These are phyloP conservation scores for Malthinus seriepunctatus DNA, from an alignment of 2,888 invertebrate genomes.

Conservation along the genomic window DNA sequence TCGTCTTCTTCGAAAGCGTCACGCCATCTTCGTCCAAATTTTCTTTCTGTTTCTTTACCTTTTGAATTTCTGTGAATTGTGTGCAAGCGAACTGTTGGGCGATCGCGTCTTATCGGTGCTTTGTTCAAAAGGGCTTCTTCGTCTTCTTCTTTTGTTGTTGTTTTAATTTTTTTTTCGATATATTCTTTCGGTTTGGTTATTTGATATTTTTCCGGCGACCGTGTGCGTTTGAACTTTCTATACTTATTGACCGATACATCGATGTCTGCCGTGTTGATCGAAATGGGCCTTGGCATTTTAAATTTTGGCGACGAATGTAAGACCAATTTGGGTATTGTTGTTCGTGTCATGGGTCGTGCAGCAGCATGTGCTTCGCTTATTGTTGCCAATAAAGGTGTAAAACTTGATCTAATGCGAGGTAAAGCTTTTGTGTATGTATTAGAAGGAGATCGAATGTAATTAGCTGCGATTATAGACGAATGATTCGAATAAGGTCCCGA, in stretches of 20 bases:
- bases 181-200: slow-evolving; percentile 20
- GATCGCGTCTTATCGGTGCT: slow-evolving; percentile 67
- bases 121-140: slow-evolving; percentile 43
- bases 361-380: slow-evolving; percentile 65
- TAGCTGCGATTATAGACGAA: slow-evolving; percentile 50
- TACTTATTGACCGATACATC: slow-evolving; percentile 77
- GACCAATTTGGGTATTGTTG: slow-evolving; percentile 60
- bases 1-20: slow-evolving; percentile 65
- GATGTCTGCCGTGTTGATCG: slow-evolving; percentile 83
- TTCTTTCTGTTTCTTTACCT: slow-evolving; percentile 42
- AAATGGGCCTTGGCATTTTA: slow-evolving; percentile 65
- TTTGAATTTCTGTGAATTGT: slow-evolving; percentile 57
- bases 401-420: slow-evolving; percentile 56
- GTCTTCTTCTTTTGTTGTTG: slow-evolving; percentile 56
- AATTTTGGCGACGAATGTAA: slow-evolving; percentile 55
- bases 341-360: slow-evolving; percentile 54
- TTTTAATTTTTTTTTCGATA: slow-evolving; percentile 23
- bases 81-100: slow-evolving; percentile 74
- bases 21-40: slow-evolving; percentile 58
- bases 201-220: slow-evolving; percentile 28
- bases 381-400: slow-evolving; percentile 74
- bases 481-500: slow-evolving; percentile 60
- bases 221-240: slow-evolving; percentile 47
- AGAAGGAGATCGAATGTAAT: slow-evolving; percentile 43
- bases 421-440: slow-evolving; percentile 37